Evolutionary conservation across 2,888 invertebrate species (phyloP), one percentile per base, ranked within the genome.

Genomic region (Chrysolina oricalcia): DNA sequence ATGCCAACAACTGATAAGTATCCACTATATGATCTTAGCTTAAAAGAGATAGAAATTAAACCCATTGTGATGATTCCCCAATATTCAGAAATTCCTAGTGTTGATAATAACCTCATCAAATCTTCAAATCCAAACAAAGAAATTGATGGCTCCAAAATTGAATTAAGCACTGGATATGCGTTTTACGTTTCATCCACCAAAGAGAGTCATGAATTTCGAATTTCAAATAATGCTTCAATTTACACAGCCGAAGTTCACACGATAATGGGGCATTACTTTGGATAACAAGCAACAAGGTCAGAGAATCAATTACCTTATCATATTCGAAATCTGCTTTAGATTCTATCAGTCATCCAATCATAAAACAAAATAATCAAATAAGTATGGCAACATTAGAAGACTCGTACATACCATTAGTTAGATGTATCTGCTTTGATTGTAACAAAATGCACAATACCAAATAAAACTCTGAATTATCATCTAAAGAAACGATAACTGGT

Each of bases 251-350:
- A 53, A 13, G 11, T 53, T 53, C 19, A 4, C 17, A 19, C 53
- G 4, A 53, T 53, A 19, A 19, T 8, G 53, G 19, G 19, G 53
- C 19, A 53, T 21, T 53, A 53, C 53, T 19, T 5, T 53, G 53
- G 53, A 53, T 10, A 53, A 53, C 53, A 19, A 53, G 3, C 19
- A 53, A 53, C 53, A 53, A 13, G 53, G 17, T 53, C 2, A 53
- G 53, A 17, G 19, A 53, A 53, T 53, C 53, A 53, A 53, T 53
- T 53, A 53, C 19, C 53, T 53, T 53, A 19, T 53, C 53, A 53
- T 17, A 53, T 21, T 53, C 53, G 1, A 53, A 21, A 53, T 53
- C 53, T 0, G 53, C 53, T 19, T 13, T 53, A 10, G 53, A 19
- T 21, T 53, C 53, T 21, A 53, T 53, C 21, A 53, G 53, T 53